Evolutionary conservation across 2,113 vertebrate species (phyloP), one percentile per base, ranked within the genome.

Genomic region (Melospiza melodia): DNA sequence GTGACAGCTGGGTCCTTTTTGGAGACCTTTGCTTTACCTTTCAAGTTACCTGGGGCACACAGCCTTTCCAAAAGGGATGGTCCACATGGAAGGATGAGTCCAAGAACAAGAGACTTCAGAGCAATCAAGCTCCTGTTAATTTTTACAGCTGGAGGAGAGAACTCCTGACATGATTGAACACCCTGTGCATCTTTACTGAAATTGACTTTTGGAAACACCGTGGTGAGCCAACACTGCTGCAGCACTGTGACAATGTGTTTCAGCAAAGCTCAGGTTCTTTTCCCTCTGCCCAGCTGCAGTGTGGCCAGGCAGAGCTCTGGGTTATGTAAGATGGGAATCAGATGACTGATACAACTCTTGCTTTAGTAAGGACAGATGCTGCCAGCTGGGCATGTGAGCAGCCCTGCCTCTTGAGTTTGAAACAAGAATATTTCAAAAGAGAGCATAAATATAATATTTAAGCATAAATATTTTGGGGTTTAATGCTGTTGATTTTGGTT

Each of bases 301-400:
- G 0, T 13, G 14, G 82, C 84, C 85, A 85, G 59, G 69, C 88
- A 91, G 89, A 95, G 67, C 54, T 18, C 76, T 58, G 46, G 33
- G 15, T 92, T 86, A 68, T 27, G 24, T 91, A 95, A 97, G 87
- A 88, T 4, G 16, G 37, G 46, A 91, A 33, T 97, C 94, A 97
- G 71, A 83, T 87, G 79, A 82, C 91, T 13, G 52, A 84, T 59
- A 91, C 8, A 6, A 55, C 31, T 92, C 92, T 91, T 95, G 94
- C 90, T 97, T 96, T 89, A 96, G 90, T 27, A 65, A 65, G 67
- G 72, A 74, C 71, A 95, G 74, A 72, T 10, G 18, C 86, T 95
- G 94, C 82, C 92, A 96, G 93, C 67, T 51, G 6, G 78, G 69
- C 87, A 91, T 71, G 59, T 84, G 75, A 96, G 63, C 86, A 94